Conservation (phyloP, 1,140 invertebrate species). For the Cydia splendana region DNA sequence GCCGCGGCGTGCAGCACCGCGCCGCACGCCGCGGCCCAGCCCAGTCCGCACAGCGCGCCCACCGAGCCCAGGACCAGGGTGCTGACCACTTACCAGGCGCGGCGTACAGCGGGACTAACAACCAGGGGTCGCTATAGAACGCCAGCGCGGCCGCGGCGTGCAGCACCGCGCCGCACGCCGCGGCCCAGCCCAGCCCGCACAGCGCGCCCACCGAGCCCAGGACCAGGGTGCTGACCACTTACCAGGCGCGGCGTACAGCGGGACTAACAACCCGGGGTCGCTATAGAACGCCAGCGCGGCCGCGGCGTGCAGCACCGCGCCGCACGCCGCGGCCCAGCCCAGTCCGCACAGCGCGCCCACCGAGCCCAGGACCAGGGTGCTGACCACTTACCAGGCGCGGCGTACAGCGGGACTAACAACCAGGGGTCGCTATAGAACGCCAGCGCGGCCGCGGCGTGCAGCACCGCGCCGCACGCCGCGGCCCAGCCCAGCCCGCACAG, state of each 20-base stretch:
- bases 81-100: conserved; percentile 18
- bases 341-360: conserved; percentile 39
- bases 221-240: conserved; percentile 16
- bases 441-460: conserved; percentile 48
- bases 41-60: conserved; percentile 38
- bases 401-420: conserved; percentile 82
- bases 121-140: conserved; percentile 67
- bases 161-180: conserved; percentile 41
- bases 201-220: conserved; percentile 40
- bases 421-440: conserved; percentile 61
- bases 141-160: conserved; percentile 46
- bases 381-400: conserved; percentile 44
- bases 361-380: conserved; percentile 36
- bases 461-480: conserved; percentile 38
- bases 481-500: conserved; percentile 35
- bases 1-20: conserved; percentile 44
- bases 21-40: conserved; percentile 36
- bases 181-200: conserved; percentile 34
- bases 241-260: conserved; percentile 80
- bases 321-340: conserved; percentile 33
- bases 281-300: conserved; percentile 54
- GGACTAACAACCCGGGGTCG: conserved; percentile 78
- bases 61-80: conserved; percentile 37
- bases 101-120: conserved; percentile 81
- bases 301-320: conserved; percentile 43